Conservation (phyloP, 2,113 vertebrate genomes). For the Hippolais icterina region DNA sequence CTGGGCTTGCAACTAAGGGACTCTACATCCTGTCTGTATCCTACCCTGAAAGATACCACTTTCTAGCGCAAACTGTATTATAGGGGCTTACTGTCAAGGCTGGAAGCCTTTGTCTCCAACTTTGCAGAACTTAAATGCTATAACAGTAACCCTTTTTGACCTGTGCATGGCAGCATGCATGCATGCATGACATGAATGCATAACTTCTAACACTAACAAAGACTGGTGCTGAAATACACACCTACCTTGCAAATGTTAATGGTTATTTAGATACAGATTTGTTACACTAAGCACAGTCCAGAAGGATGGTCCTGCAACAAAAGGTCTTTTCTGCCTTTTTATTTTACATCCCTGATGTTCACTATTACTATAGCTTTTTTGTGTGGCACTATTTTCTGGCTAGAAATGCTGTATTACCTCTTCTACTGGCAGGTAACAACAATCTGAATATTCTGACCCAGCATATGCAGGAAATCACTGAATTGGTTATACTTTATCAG, state of each 20-base stretch:
- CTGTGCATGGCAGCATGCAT: not conserved
- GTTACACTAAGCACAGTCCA: not conserved
- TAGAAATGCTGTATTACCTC: not conserved
- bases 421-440: not conserved
- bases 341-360: not conserved
- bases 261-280: not conserved
- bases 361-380: not conserved
- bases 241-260: not conserved
- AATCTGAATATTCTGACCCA: not conserved
- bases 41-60: not conserved
- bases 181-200: rapidly evolving
- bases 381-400: not conserved
- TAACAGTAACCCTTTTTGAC: not conserved
- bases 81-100: not conserved
- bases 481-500: not conserved
- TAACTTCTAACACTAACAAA: not conserved
- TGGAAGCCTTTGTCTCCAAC: not conserved
- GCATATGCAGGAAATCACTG: not conserved
- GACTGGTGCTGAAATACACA: not conserved
- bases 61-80: not conserved
- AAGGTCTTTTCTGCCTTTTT: not conserved
- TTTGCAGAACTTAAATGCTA: not conserved
- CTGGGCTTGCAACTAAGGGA: not conserved
- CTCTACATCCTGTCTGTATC: not conserved
- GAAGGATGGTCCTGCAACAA: not conserved